A percentile compares a stretch with the other conserved stretches of the same genome.
Conservation (phyloP, 2,113 vertebrate species). For the Ramphastos sulfuratus region DNA sequence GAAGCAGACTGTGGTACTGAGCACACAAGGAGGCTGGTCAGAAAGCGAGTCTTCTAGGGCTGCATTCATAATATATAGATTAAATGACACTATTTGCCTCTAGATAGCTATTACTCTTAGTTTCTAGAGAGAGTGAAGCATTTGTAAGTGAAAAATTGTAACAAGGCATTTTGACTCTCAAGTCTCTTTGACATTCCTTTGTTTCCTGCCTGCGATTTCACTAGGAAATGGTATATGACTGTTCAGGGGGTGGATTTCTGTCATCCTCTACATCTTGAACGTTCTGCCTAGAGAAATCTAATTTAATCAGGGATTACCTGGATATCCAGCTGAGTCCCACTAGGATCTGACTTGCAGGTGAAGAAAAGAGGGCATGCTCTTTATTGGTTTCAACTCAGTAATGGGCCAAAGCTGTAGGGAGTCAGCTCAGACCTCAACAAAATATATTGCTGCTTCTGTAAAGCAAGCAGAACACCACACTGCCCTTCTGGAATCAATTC, state of each 20-base stretch:
- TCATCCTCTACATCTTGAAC: neutral
- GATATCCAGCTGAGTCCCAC: conserved; percentile 1
- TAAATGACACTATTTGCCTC: neutral
- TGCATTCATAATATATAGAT: neutral
- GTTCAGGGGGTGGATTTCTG: neutral
- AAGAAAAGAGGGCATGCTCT: neutral
- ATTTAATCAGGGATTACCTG: conserved; percentile 29
- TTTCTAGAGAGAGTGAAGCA: neutral
- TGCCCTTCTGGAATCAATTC: conserved; percentile 30
- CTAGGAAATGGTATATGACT: neutral
- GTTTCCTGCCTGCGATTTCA: neutral
- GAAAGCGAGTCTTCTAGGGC: neutral
- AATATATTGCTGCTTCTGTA: conserved; percentile 26
- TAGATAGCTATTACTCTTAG: neutral
- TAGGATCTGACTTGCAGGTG: conserved; percentile 32
- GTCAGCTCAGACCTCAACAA: conserved; percentile 3
- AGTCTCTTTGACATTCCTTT: neutral
- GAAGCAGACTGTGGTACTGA: neutral
- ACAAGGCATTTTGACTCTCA: neutral
- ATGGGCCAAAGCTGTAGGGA: conserved; percentile 20
- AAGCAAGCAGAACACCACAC: neutral
- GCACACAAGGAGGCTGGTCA: neutral
- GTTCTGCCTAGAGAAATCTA: neutral
- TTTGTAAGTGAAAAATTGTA: neutral
- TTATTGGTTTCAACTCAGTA: conserved; percentile 41